Base-by-base conservation (phyloP, 2,888 invertebrate species). In the Nebria salina region DNA sequence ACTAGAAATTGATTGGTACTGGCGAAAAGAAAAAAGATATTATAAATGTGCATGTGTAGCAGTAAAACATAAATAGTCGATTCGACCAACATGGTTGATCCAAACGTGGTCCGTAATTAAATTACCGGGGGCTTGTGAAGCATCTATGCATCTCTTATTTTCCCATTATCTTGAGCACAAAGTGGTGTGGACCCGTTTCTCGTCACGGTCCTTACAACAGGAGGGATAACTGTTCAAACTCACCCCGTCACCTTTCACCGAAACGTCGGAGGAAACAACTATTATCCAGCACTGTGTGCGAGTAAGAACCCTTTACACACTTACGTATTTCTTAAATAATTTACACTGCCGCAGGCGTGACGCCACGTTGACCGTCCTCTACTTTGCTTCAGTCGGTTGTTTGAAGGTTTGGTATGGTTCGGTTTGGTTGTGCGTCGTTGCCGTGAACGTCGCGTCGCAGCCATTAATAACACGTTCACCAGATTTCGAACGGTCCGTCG, bases 381-480 rank as follows among this genome's bases (percentile, higher is more conserved):
- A 15, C 34, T 34, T 34, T 34, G 25, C 20, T n/a, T 34, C 34
- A 34, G 11, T 13, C 15, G 26, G 25, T 25, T 70, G 70, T 70
- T 11, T 70, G 70, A 11, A 20, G 25, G 70, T 25, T 13, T 26
- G 70, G 70, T 15, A 4, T 66, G 25, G 25, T 15, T 65, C 7
- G 13, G 65, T 65, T 65, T 65, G 15, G 65, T 13, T 25, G 15
- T 68, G 68, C 25, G 68, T 68, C 25, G 68, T 68, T 68, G 15
- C 68, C 15, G 26, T 70, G 25, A 25, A 11, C 70, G 42, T 65
- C 79, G 34, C 70, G 42, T 65, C 79, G 34, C 64, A 25, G 75
- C 80, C 80, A 80, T 80, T 80, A 80, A 80, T 80, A 80, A 80
- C 80, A 80, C 80, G 80, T 80, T 80, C 79, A 68, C 80, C 80